These are phyloP conservation scores for Chymomyza costata DNA, from an alignment of 1,140 invertebrate genomes.

Conservation along the genomic window DNA sequence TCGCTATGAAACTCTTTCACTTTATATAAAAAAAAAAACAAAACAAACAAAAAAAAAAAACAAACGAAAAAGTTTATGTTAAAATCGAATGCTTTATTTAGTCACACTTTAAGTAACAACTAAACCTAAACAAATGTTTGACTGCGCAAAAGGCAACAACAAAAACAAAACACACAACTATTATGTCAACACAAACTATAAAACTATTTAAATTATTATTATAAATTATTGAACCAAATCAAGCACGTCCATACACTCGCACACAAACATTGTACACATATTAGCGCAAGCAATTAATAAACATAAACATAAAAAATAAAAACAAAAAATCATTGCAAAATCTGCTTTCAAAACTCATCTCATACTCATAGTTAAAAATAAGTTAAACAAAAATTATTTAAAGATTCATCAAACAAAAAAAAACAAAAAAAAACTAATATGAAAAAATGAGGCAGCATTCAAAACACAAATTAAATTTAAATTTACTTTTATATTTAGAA, in stretches of 20 bases:
- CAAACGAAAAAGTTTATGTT: slow-evolving; percentile 49
- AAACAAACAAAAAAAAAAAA: too few species aligned
- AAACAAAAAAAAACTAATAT: slow-evolving; percentile 19
- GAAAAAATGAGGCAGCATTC: slow-evolving; percentile 41
- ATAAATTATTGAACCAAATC: slow-evolving; percentile 70
- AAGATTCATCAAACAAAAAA: slow-evolving; percentile 33
- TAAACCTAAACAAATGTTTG: neutral
- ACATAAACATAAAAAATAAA: slow-evolving; percentile 5
- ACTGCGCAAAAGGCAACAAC: slow-evolving; percentile 4
- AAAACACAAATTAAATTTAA: slow-evolving; percentile 22
- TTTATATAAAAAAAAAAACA: too few species aligned
- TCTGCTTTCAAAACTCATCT: slow-evolving; percentile 71
- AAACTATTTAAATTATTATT: slow-evolving; percentile 64
- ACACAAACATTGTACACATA: slow-evolving; percentile 39
- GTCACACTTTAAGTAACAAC: slow-evolving; percentile 48
- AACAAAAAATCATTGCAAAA: slow-evolving; percentile 49
- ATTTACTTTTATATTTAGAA: too few species aligned
- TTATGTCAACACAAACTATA: slow-evolving; percentile 26
- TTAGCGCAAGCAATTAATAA: slow-evolving; percentile 30
- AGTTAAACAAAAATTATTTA: slow-evolving; percentile 37
- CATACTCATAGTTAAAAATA: slow-evolving; percentile 68
- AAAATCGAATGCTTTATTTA: slow-evolving; percentile 68
- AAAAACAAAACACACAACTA: slow-evolving; percentile 7
- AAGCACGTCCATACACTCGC: slow-evolving; percentile 38
- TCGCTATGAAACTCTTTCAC: too few species aligned